phyloP scores from a whole-genome alignment of 2,888 invertebrate genomes.

The Lobophora halterata region DNA sequence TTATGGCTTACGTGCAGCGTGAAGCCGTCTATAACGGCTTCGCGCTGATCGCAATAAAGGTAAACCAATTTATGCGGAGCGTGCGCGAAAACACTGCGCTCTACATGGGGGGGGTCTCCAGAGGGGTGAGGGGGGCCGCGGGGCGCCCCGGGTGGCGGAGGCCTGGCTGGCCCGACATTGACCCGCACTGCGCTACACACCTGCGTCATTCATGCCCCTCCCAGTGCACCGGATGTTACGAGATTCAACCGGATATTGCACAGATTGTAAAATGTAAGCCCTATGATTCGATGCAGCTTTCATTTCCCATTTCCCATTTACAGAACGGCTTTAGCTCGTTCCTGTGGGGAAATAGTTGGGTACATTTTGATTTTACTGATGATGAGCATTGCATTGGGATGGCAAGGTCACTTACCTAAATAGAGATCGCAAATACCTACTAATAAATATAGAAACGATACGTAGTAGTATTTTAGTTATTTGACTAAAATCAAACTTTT shows the following conservation, averaged over 20 bases:
- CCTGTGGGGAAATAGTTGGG: too few species aligned
- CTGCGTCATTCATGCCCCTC: constrained; percentile 59
- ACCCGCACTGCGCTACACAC: constrained; percentile 57
- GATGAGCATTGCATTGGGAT: too few species aligned
- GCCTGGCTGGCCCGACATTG: constrained; percentile 54
- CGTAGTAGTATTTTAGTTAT: too few species aligned
- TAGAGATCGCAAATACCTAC: too few species aligned
- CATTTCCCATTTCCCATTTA: constrained; percentile 16
- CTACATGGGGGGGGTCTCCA: constrained; percentile 16
- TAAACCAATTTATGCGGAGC: constrained; percentile 39
- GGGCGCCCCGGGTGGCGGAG: constrained; percentile 4
- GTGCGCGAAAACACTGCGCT: constrained; percentile 26
- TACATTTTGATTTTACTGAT: too few species aligned
- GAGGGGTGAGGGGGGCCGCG: constrained; percentile 26
- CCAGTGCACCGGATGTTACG: constrained; percentile 37
- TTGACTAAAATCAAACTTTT: too few species aligned
- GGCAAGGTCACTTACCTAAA: too few species aligned
- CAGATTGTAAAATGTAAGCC: constrained; percentile 11
- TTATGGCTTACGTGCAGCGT: too few species aligned
- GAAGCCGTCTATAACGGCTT: too few species aligned
- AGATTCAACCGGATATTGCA: constrained; percentile 35
- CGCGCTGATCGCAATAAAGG: constrained; percentile 37
- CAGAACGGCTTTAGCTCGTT: too few species aligned
- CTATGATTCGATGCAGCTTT: constrained; percentile 9
- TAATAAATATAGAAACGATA: too few species aligned